Base-by-base conservation (phyloP, 1,140 invertebrate species). In the Drosophila santomea region DNA sequence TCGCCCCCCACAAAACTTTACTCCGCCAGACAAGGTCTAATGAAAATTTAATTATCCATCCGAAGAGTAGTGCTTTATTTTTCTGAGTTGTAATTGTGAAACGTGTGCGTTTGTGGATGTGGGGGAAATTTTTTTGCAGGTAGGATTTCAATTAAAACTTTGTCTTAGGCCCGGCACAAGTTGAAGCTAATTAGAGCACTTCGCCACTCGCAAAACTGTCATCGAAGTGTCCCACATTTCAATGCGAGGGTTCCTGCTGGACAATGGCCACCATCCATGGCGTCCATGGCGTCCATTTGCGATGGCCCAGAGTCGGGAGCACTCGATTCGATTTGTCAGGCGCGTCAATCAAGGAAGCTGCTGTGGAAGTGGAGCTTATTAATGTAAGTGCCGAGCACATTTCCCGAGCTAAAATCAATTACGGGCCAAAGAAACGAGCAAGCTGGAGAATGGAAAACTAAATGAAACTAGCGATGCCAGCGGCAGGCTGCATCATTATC, bases 1-100 rank as follows among this genome's bases (percentile, higher is more conserved):
- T 63, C 35, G 41, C 17, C 15, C 12, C 38, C 38, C 38, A 11
- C 55, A 60, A 60, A 80, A 63, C 74, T 76, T 76, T 78, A 43
- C 57, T 39, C 55, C 56, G 32, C 58, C 54, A 64, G 68, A 74
- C 59, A 52, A 48, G 56, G 47, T 63, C 73, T 78, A 90, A 84
- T 90, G 80, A 80, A 88, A 88, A 84, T 90, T 80, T 69, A 89
- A 89, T 88, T 83, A 83, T 88, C 66, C 59, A 88, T 56, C 61
- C 59, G 48, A 39, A 38, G 44, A 74, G 44, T 28, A 50, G 32
- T n/a, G 55, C 35, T 57, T 57, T 71, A 51, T 52, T 20, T 72
- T 60, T 20, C 20, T 8, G 32, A 32, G 32, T 57, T 55, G 32
- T 78, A 78, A 78, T 63, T 48, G 66, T 58, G 71, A 52, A 74